Conservation (phyloP, 1,140 invertebrate genomes). For the Polyergus mexicanus region DNA sequence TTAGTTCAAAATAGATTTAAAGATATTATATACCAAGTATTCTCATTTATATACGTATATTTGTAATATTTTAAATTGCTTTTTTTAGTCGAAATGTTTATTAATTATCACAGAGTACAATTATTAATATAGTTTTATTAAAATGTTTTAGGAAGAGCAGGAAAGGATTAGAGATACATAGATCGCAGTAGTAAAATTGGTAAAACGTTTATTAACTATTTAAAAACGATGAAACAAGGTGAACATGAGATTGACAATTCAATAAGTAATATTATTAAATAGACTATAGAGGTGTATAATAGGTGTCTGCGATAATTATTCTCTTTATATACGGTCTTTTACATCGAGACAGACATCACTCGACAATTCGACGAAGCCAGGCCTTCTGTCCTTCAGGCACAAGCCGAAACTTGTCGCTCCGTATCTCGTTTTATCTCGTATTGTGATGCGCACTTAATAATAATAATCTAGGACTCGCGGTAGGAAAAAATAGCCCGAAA, state of each 20-base stretch:
- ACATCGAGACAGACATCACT: conserved; percentile 79
- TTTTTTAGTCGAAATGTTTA: not conserved
- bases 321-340: conserved; percentile 79
- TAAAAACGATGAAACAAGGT: conserved; percentile 86
- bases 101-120: not conserved
- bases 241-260: conserved; percentile 86
- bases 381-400: conserved; percentile 73
- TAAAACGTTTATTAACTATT: conserved; percentile 87
- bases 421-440: conserved; percentile 41
- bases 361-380: conserved; percentile 71
- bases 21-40: not conserved
- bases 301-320: conserved; percentile 82
- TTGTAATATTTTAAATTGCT: not conserved
- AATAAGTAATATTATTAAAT: conserved; percentile 86
- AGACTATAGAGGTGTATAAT: conserved; percentile 86
- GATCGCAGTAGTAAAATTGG: conserved; percentile 83
- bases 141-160: not conserved
- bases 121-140: not conserved
- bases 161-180: not conserved
- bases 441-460: conserved; percentile 53
- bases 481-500: conserved; percentile 55
- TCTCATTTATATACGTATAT: not conserved
- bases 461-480: conserved; percentile 53
- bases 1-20: not conserved
- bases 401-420: conserved; percentile 65